Conservation (phyloP, 2,113 vertebrate genomes). For the Sterrhoptilus dennistouni region DNA sequence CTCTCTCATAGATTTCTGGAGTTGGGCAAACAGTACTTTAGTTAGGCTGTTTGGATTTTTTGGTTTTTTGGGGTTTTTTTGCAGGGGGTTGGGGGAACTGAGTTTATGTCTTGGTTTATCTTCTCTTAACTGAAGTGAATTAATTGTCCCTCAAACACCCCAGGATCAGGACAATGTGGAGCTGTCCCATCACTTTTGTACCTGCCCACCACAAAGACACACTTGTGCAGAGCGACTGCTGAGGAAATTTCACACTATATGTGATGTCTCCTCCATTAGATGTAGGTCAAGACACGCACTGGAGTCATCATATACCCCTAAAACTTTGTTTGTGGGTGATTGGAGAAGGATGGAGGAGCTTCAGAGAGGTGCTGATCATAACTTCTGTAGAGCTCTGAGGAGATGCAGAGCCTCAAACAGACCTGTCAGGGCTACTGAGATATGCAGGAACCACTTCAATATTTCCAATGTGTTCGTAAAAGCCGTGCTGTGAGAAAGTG, state of each 20-base stretch:
- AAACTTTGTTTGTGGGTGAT: not conserved
- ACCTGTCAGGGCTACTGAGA: not conserved
- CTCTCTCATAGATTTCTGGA: not conserved
- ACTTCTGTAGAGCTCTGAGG: not conserved
- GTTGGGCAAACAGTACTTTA: not conserved
- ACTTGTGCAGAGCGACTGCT: not conserved
- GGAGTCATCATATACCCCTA: no score
- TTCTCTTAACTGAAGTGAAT: not conserved
- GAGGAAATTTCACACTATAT: accelerated
- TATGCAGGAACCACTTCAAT: not conserved
- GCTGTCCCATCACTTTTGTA: not conserved
- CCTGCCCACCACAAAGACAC: not conserved
- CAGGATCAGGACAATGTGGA: not conserved
- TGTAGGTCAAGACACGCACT: not conserved
- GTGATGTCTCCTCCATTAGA: not conserved
- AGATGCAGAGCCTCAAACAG: not conserved
- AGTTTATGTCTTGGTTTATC: not conserved
- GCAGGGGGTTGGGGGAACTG: not conserved
- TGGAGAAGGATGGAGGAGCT: not conserved
- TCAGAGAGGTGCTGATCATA: not conserved
- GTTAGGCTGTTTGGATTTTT: not conserved
- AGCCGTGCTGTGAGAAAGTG: not conserved
- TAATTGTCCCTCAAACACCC: not conserved
- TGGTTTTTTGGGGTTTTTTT: not conserved
- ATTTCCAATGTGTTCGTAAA: not conserved